Evolutionary conservation across 1,140 invertebrate genomes (phyloP), one percentile per base, ranked within the genome.

Genomic region (Sycophaga agraensis): DNA sequence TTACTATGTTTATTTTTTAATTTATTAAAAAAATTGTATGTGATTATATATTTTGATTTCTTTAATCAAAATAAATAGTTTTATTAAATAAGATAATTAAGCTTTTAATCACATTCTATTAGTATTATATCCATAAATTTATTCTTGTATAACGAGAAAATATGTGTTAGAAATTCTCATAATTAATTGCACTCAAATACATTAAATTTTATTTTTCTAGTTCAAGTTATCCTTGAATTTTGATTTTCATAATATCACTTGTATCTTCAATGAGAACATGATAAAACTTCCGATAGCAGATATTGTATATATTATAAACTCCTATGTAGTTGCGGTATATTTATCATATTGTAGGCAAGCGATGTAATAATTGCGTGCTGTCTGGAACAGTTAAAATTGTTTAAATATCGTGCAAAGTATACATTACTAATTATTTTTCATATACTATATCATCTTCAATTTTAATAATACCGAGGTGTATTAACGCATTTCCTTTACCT

Each of bases 271-370:
- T n/a, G n/a, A n/a, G n/a, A n/a, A n/a, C n/a, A n/a, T n/a, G n/a
- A n/a, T n/a, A 43, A 17, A 50, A 49, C 54, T 66, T 58, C 51
- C 49, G 57, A 57, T 61, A 46, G 64, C 45, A 67, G 40, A 68
- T 50, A 67, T 57, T 69, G 63, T 65, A 65, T 61, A 64, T 68
- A 68, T 16, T 43, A 42, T 3, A 55, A 53, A 55, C 34, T 58
- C 58, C 55, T 42, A 68, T 43, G 51, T 63, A 66, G 54, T 42
- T 64, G 59, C 63, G 59, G 59, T 66, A 68, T 39, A 60, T 59
- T 63, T 63, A 63, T 62, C 45, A 46, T 60, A 42, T 55, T 59
- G 45, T 68, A 64, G 54, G 26, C 55, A 63, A 59, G 51, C 42
- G 43, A 61, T 51, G 50, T 49, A 60, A 37, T 50, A 50, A 66